phyloP scores from a whole-genome alignment of 1,140 invertebrate genomes.

The Potamilus streckersoni region DNA sequence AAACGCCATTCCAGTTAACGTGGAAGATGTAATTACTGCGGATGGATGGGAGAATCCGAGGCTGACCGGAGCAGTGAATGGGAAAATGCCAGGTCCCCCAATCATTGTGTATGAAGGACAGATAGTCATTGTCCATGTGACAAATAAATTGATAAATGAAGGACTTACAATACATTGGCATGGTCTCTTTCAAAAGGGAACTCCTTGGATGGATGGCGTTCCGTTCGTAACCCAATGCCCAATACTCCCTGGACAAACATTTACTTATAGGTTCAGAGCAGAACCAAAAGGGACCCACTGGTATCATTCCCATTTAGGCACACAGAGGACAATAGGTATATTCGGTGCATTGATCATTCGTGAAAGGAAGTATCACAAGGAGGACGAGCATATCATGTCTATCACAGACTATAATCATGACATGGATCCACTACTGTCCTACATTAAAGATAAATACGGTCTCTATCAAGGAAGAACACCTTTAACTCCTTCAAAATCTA shows the following conservation, averaged over 20 bases:
- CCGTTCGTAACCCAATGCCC: constrained; percentile 92
- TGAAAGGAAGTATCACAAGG: constrained; percentile 8
- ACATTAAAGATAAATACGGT: constrained; percentile 45
- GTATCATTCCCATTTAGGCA: constrained; percentile 63
- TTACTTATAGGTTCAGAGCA: constrained; percentile 80
- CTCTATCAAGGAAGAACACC: constrained; percentile 33
- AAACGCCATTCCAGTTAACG: constrained; percentile 28
- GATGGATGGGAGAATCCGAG: constrained; percentile 51
- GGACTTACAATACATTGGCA: constrained; percentile 90
- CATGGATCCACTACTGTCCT: constrained; percentile 39
- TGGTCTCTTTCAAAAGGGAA: constrained; percentile 82
- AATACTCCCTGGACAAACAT: constrained; percentile 84
- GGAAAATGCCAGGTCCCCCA: constrained; percentile 54
- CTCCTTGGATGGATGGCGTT: constrained; percentile 91
- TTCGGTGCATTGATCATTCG: constrained; percentile 54
- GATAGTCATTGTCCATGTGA: constrained; percentile 85
- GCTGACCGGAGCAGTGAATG: constrained; percentile 48
- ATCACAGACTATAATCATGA: constrained; percentile 59
- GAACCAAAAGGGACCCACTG: constrained; percentile 56
- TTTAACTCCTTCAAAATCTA: constrained; percentile 13
- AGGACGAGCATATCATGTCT: constrained; percentile 41
- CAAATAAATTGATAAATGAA: constrained; percentile 84
- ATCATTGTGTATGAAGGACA: constrained; percentile 86
- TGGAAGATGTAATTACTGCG: constrained; percentile 45
- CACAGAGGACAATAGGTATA: constrained; percentile 53